Percentiles rank a stretch among this genome's conserved stretches.
Evolutionary conservation across 2,113 vertebrate species (phyloP).

Genomic region (Galbula dea): DNA sequence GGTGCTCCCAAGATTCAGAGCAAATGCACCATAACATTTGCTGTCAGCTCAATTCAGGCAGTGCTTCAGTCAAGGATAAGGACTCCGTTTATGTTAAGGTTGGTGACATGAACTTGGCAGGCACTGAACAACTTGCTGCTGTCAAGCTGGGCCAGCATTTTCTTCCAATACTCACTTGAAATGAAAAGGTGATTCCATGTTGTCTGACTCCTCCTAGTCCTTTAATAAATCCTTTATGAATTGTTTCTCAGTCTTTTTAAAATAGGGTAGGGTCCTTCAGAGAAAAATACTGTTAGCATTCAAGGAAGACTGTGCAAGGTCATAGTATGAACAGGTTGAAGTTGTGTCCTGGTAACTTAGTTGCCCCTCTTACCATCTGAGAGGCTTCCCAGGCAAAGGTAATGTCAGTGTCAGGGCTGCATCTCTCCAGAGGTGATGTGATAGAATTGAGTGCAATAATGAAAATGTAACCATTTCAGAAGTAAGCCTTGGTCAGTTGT

Average conservation of each 20-base stretch:
- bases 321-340: background rate
- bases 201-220: background rate
- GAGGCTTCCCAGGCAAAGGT: background rate
- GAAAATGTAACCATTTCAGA: background rate
- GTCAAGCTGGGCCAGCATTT: background rate
- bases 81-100: background rate
- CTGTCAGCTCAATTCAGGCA: background rate
- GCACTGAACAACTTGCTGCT: background rate
- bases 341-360: background rate
- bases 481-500: fast-evolving
- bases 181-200: background rate
- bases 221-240: background rate
- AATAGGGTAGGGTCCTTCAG: background rate
- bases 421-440: background rate
- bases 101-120: background rate
- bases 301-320: background rate
- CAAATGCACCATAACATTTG: fast-evolving
- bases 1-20: background rate
- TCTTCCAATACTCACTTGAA: background rate
- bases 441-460: background rate
- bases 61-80: background rate
- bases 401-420: background rate
- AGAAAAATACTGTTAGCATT: background rate
- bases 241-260: background rate
- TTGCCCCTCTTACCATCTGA: background rate